Percentiles rank a stretch among this genome's conserved stretches.
Conservation (phyloP, 2,113 vertebrate species). For the Tangachromis dhanisi region DNA sequence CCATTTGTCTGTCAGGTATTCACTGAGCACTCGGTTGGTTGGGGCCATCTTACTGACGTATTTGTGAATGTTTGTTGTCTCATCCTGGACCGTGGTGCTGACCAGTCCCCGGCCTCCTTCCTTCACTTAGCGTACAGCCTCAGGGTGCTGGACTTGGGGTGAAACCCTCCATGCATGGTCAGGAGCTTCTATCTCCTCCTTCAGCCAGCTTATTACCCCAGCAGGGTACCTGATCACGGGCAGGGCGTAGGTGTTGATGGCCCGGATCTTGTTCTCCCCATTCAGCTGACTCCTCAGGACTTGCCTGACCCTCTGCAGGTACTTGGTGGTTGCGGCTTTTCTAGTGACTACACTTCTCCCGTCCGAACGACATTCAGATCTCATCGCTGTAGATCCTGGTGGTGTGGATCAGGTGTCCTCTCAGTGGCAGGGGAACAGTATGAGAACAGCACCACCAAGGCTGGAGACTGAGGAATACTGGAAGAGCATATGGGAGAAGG, state of each 20-base stretch:
- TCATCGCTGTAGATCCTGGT: accelerated
- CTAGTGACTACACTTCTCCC: neutral
- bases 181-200: neutral
- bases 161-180: accelerated
- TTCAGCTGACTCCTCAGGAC: neutral
- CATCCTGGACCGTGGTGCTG: neutral
- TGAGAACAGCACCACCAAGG: too few species aligned
- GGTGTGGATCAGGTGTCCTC: neutral
- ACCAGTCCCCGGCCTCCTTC: accelerated
- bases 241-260: accelerated
- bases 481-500: too few species aligned
- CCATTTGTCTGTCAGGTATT: neutral
- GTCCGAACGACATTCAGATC: accelerated
- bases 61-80: accelerated
- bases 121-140: neutral
- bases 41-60: accelerated
- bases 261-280: accelerated
- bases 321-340: accelerated
- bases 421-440: too few species aligned
- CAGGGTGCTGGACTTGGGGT: neutral
- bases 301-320: neutral
- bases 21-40: accelerated
- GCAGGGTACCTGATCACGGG: neutral
- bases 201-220: accelerated
- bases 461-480: too few species aligned